Base-by-base conservation (phyloP, 1,140 invertebrate genomes). In the Caenorhabditis tropicalis region DNA sequence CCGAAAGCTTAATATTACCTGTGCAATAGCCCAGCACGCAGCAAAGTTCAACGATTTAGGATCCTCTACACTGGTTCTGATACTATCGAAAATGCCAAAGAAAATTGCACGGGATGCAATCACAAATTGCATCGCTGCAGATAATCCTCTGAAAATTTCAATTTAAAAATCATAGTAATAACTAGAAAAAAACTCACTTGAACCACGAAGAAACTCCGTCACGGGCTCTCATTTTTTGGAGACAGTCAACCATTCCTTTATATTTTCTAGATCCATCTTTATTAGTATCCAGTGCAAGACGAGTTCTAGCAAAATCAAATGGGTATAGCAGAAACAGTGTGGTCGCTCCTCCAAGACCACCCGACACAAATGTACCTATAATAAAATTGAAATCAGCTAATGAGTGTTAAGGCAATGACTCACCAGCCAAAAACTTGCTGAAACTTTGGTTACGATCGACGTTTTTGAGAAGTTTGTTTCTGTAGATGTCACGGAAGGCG, bases 381-480 rank as follows among this genome's bases (percentile, higher is more conserved):
- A 79, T 36, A 33, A 27, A 15, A 9, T 24, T n/a, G 7, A 15
- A 36, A 43, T 74, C 6, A 81, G 12, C 27, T 21, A 16, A 19
- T 53, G 3, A n/a, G 74, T 24, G 9, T 43, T 39, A 51, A 21
- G 27, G 0, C 36, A 53, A n/a, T 24, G 49, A 82, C 87, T 97
- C 95, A 90, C 95, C 95, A 86, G 93, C 91, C 91, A 96, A 95
- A 89, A 95, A 95, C n/a, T 90, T 94, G 93, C 94, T 94, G 94
- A 93, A 95, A 96, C 88, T 96, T 94, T 80, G 93, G 86, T 94
- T 94, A 92, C 95, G 95, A 92, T 96, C 95, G 84, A 96, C 94
- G 87, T 94, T 94, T 83, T 93, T 94, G 2, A 89, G 82, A 43
- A 89, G 86, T 29, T 86, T 49, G 16, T 87, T 84, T 56, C 89